These are phyloP conservation scores for Conus ventricosus DNA, from an alignment of 1,140 invertebrate genomes.

Conservation along the genomic window DNA sequence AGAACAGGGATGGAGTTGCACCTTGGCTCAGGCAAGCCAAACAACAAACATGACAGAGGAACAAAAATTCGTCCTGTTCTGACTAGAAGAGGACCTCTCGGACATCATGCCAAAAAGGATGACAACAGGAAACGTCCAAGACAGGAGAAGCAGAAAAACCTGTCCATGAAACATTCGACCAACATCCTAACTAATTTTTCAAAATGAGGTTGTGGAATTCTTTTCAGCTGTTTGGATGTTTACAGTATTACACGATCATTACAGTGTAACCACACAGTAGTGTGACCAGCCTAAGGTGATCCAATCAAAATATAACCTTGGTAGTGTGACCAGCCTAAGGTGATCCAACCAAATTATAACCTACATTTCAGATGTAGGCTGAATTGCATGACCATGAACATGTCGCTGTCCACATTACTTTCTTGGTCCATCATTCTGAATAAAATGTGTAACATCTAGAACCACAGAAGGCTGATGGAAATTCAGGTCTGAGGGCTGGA, in stretches of 20 bases:
- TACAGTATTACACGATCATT: not conserved
- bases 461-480: too few species aligned
- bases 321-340: too few species aligned
- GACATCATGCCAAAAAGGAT: not conserved
- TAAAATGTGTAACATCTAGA: too few species aligned
- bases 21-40: not conserved
- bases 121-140: not conserved
- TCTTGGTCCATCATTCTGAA: too few species aligned
- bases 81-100: conserved; percentile 12
- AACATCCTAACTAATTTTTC: not conserved
- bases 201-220: not conserved
- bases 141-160: not conserved
- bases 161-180: not conserved
- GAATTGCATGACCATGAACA: too few species aligned
- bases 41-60: conserved; percentile 1
- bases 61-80: not conserved
- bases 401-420: too few species aligned
- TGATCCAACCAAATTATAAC: too few species aligned
- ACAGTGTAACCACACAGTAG: too few species aligned
- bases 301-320: too few species aligned
- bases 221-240: not conserved
- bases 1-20: not conserved
- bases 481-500: too few species aligned
- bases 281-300: too few species aligned
- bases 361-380: too few species aligned